These are phyloP conservation scores for Anoplolepis gracilipes DNA, from an alignment of 1,140 invertebrate species.

Conservation along the genomic window DNA sequence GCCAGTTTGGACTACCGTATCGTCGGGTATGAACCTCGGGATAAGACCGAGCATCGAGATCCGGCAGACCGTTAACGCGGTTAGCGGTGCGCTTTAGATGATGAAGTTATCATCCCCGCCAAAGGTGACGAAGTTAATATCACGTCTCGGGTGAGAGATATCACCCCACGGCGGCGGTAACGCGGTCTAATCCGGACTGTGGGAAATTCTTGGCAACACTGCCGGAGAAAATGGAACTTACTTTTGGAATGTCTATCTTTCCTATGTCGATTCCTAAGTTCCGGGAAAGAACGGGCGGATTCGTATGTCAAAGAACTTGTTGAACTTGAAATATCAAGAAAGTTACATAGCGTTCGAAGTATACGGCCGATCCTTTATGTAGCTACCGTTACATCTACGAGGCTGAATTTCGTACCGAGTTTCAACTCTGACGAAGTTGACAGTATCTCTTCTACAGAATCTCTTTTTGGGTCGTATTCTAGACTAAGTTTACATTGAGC, in stretches of 20 bases:
- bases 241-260: conserved; percentile 1
- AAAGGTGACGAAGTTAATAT: conserved; percentile 56
- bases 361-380: conserved; percentile 2
- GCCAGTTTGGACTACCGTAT: conserved; percentile 38
- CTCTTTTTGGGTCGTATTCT: conserved; percentile 3
- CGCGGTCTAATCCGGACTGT: background rate
- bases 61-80: background rate
- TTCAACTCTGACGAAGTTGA: conserved; percentile 31
- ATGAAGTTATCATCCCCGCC: conserved; percentile 41
- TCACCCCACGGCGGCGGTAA: background rate
- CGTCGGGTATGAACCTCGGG: background rate
- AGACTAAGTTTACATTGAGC: conserved; percentile 1
- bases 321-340: conserved; percentile 50
- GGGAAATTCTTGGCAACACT: conserved; percentile 20
- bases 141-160: conserved; percentile 25
- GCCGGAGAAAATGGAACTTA: conserved; percentile 1
- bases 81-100: background rate
- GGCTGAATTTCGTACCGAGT: conserved; percentile 3
- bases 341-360: conserved; percentile 19
- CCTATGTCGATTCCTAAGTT: background rate
- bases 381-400: conserved; percentile 10
- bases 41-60: background rate
- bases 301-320: conserved; percentile 42
- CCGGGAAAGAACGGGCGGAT: background rate
- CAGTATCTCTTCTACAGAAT: conserved; percentile 16